phyloP scores from a whole-genome alignment of 2,797 vertebrate species.

The Cyprinodon diabolis region DNA sequence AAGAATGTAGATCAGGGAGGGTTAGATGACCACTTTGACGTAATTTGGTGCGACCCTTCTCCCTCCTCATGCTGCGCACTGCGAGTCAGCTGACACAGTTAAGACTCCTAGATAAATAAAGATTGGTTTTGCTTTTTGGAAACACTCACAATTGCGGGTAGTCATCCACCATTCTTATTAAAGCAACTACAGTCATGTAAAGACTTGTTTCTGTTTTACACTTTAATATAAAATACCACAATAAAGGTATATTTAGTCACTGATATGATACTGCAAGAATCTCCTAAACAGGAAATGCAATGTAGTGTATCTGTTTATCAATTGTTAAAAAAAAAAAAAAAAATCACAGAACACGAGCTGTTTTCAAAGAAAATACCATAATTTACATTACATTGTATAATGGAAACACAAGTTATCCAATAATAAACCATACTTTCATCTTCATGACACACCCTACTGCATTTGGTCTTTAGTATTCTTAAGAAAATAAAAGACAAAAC shows the following conservation, averaged over 20 bases:
- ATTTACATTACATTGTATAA: background rate
- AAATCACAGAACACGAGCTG: background rate
- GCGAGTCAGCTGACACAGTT: background rate
- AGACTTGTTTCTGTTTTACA: too few relatives aligned
- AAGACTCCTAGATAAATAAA: background rate
- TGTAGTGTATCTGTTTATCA: background rate
- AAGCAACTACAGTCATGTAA: background rate
- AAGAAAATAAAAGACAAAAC: background rate
- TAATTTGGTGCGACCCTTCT: background rate
- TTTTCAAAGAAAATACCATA: background rate
- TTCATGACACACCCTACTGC: background rate
- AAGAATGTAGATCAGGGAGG: background rate
- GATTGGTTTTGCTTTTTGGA: background rate
- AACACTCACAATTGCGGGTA: background rate
- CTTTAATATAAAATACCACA: too few relatives aligned
- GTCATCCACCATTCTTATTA: background rate
- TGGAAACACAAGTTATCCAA: background rate
- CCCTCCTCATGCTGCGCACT: too few relatives aligned
- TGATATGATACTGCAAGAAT: background rate
- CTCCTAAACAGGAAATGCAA: background rate
- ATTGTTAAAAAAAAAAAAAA: background rate
- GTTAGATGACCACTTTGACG: background rate
- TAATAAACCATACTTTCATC: background rate
- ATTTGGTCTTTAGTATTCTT: conserved; percentile 5
- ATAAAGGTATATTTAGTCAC: background rate